Conservation (phyloP, 2,888 invertebrate species). For the Noctua janthe region DNA sequence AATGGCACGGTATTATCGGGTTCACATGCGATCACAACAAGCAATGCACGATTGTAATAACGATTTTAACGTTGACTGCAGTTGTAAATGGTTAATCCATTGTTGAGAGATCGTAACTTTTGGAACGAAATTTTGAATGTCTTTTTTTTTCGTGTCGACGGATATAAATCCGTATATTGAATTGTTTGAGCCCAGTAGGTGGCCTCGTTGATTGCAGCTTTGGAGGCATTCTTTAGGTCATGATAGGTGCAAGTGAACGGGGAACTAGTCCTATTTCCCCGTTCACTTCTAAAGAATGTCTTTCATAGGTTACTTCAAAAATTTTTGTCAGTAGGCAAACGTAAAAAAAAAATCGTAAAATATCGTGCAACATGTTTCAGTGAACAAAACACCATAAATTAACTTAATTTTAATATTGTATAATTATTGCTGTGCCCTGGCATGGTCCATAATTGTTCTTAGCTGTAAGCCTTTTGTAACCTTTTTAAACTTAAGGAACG, state of each 20-base stretch:
- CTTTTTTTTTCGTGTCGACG: not conserved
- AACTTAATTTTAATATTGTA: no score
- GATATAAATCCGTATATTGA: not conserved
- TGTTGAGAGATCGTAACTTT: conserved; percentile 3
- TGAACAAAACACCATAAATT: not conserved
- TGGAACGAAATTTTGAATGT: not conserved
- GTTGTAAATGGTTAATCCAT: conserved; percentile 30
- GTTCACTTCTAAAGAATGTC: no score
- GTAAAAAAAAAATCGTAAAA: not conserved
- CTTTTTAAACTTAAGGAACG: no score
- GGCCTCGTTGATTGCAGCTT: not conserved
- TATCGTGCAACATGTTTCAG: not conserved
- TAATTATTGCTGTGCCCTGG: no score
- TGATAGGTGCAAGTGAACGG: not conserved
- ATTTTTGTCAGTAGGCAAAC: no score
- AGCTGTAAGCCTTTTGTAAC: no score
- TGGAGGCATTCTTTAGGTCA: not conserved
- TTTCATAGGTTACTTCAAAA: no score
- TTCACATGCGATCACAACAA: conserved; percentile 67
- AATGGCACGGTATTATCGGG: conserved; percentile 69
- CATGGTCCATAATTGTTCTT: no score
- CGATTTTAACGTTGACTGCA: conserved; percentile 44
- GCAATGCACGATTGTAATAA: conserved; percentile 68
- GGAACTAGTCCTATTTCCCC: not conserved
- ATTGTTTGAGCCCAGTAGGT: not conserved